phyloP scores from a whole-genome alignment of 92 coral and sea anemone species.

The Heteractis magnifica region DNA sequence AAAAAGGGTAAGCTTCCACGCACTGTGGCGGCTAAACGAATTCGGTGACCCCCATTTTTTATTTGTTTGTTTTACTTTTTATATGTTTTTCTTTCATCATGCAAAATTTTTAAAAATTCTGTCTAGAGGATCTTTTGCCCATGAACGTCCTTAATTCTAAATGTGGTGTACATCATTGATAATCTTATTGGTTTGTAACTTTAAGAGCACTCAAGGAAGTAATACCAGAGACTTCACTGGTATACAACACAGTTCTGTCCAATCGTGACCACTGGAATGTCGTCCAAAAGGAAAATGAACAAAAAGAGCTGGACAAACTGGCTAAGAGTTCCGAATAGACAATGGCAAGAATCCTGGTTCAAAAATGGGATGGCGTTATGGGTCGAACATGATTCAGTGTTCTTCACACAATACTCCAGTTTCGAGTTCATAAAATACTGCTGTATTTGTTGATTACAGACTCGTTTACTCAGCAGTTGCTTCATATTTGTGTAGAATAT shows the following conservation, averaged over 20 bases:
- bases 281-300: conserved; percentile 74
- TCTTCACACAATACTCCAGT: no score
- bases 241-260: conserved; percentile 50
- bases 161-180: not conserved
- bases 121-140: no score
- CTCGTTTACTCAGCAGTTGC: no score
- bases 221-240: conserved; percentile 55
- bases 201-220: conserved; percentile 51
- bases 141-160: not conserved
- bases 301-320: not conserved
- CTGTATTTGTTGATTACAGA: no score
- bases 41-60: no score
- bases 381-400: not conserved
- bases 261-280: conserved; percentile 74
- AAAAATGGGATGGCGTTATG: not conserved
- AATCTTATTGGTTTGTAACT: not conserved
- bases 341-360: not conserved
- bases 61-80: no score
- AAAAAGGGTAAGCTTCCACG: no score
- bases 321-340: not conserved
- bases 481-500: no score
- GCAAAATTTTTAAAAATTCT: no score
- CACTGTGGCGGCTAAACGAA: no score
- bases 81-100: no score
- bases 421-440: no score